These are phyloP conservation scores for Toxotes lorentzi DNA, from an alignment of 2,797 vertebrate species.

Conservation along the genomic window DNA sequence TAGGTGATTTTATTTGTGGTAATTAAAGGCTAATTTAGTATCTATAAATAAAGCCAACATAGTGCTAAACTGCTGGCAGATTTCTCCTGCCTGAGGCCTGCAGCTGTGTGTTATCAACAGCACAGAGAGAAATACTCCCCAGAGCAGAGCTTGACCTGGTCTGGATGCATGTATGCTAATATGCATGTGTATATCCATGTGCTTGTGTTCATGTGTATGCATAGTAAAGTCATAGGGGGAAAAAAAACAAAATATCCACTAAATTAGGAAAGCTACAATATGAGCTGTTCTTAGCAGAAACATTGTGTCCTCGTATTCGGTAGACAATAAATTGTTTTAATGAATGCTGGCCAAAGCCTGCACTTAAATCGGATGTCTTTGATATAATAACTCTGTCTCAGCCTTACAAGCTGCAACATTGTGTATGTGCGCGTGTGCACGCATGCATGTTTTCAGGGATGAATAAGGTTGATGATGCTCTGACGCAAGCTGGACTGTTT, in stretches of 20 bases:
- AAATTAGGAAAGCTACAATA: slow-evolving; percentile 25
- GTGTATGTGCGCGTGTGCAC: slow-evolving; percentile 14
- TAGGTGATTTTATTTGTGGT: slow-evolving; percentile 65
- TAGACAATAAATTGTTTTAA: slow-evolving; percentile 52
- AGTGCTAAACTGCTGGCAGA: slow-evolving; percentile 50
- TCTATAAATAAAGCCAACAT: slow-evolving; percentile 54
- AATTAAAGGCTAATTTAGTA: slow-evolving; percentile 70
- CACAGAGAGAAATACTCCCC: slow-evolving; percentile 24
- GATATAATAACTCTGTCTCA: slow-evolving; percentile 56
- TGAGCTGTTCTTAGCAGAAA: slow-evolving; percentile 20
- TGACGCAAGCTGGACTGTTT: slow-evolving; percentile 46
- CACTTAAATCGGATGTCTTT: slow-evolving; percentile 53
- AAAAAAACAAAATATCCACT: background rate
- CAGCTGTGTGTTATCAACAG: slow-evolving; percentile 52
- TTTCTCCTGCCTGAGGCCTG: slow-evolving; percentile 51
- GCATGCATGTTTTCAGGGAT: background rate
- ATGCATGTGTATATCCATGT: background rate
- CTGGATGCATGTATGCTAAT: background rate
- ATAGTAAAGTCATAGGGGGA: background rate
- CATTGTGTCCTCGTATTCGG: slow-evolving; percentile 32
- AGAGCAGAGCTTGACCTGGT: slow-evolving; percentile 19
- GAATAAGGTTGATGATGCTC: slow-evolving; percentile 49
- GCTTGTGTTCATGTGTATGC: background rate
- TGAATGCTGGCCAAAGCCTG: slow-evolving; percentile 51
- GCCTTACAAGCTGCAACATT: background rate